Evolutionary conservation across 2,113 vertebrate species (phyloP).

Genomic region (Thalassarche chlororhynchos): DNA sequence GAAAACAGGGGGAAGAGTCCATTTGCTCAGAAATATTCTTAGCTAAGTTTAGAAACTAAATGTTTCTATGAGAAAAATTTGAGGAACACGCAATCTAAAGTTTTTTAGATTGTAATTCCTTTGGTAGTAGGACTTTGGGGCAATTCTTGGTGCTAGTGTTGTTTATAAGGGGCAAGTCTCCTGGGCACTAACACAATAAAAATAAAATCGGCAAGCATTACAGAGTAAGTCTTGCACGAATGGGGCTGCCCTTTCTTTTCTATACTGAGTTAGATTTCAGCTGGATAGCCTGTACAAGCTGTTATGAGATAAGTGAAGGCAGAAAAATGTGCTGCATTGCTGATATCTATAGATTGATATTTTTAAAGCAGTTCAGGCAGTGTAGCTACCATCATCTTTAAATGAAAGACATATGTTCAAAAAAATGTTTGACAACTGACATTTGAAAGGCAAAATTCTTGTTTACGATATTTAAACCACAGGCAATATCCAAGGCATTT

Average conservation of each 20-base stretch:
- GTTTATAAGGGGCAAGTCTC: background rate
- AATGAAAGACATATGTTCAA: background rate
- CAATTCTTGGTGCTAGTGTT: background rate
- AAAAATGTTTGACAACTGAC: constrained; percentile 20
- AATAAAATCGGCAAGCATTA: background rate
- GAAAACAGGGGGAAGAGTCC: background rate
- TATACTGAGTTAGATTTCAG: background rate
- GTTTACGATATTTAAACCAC: background rate
- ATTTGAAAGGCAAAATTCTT: constrained; percentile 21
- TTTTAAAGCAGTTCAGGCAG: background rate
- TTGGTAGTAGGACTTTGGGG: background rate
- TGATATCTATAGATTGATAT: background rate
- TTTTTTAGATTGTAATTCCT: background rate
- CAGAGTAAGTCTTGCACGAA: background rate
- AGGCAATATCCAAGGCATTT: background rate
- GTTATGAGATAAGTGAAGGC: background rate
- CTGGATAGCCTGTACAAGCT: background rate
- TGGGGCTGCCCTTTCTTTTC: background rate
- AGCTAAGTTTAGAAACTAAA: background rate
- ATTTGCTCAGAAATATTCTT: background rate
- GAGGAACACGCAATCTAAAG: fast-evolving
- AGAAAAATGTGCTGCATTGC: background rate
- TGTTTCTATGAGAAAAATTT: background rate
- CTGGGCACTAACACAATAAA: background rate
- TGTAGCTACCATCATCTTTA: background rate